Base-by-base conservation (phyloP, 2,797 vertebrate species). In the Tenualosa ilisha region DNA sequence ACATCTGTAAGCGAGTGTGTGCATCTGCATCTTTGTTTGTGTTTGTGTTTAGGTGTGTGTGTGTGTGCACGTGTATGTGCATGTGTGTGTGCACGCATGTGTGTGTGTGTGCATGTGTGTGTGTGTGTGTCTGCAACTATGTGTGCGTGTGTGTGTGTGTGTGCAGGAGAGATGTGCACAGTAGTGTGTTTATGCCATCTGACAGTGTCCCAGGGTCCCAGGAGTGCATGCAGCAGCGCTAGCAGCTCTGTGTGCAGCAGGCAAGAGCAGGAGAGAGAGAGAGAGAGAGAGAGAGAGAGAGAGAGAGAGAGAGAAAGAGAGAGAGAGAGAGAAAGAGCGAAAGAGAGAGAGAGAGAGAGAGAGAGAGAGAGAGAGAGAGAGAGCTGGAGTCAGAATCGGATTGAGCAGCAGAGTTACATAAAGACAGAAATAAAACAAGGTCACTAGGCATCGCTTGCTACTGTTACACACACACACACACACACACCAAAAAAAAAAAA, bases 141-240 rank as follows among this genome's bases (percentile, higher is more conserved):
- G 26, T 15, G 65, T 2, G n/a, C 12, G 24, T 37, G 26, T 37
- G 65, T 24, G n/a, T 68, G 65, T 37, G 26, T 65, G 83, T 90
- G 90, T 94, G 90, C 93, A 94, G 93, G 92, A 94, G 93, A 86
- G 91, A 93, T 92, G 88, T 90, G 87, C 31, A 51, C 86, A 68
- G 83, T 91, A 86, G 89, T 65, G 65, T 72, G 65, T 72, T 72
- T 37, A 72, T 72, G 26, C 65, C 65, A 72, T 72, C 65, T 72
- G 65, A 72, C 65, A 72, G 65, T 37, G 31, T 72, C 65, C 65
- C 31, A 31, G 31, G 31, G 31, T 72, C 65, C 65, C 31, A 31
- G 31, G 31, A 72, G 65, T 72, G 31, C 26, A 24, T 37, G 26
- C 63, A 68, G 63, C 49, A 50, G 50, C 50, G 12, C 7, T 12